Percentiles rank a stretch among this genome's conserved stretches.
These are phyloP conservation scores for Hystrix cristata DNA, from an alignment of 2,113 vertebrate genomes.

Conservation along the genomic window DNA sequence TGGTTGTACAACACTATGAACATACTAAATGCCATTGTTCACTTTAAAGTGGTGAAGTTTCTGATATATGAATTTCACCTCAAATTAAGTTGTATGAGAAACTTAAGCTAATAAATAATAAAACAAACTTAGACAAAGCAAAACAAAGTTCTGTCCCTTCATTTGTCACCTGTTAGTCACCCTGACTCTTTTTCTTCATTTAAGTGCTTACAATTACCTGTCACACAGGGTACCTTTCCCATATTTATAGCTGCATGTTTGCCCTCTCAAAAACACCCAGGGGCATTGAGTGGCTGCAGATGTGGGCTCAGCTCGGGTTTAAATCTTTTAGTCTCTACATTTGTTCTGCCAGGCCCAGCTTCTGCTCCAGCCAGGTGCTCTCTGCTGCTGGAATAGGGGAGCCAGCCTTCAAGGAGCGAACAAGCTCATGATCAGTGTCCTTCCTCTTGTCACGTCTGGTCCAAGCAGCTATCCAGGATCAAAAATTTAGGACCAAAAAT, in stretches of 20 bases:
- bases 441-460: not conserved
- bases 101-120: not conserved
- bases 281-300: not conserved
- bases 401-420: not conserved
- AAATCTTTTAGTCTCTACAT: not conserved
- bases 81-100: not conserved
- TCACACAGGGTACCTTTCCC: not conserved
- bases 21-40: not conserved
- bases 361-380: not conserved
- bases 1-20: not conserved
- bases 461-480: not conserved
- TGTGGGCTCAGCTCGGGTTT: not conserved
- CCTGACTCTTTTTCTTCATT: not conserved
- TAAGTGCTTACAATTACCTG: not conserved
- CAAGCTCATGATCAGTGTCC: not conserved
- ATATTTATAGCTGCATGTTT: not conserved
- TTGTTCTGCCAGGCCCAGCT: not conserved
- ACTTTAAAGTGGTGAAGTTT: not conserved
- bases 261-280: not conserved
- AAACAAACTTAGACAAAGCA: constrained; percentile 10
- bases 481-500: not conserved
- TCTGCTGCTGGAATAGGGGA: accelerated
- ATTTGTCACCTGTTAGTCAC: not conserved
- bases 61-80: not conserved
- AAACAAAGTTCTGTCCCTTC: not conserved